phyloP scores from a whole-genome alignment of 2,797 vertebrate species.

The Ptychobarbus kaznakovi region DNA sequence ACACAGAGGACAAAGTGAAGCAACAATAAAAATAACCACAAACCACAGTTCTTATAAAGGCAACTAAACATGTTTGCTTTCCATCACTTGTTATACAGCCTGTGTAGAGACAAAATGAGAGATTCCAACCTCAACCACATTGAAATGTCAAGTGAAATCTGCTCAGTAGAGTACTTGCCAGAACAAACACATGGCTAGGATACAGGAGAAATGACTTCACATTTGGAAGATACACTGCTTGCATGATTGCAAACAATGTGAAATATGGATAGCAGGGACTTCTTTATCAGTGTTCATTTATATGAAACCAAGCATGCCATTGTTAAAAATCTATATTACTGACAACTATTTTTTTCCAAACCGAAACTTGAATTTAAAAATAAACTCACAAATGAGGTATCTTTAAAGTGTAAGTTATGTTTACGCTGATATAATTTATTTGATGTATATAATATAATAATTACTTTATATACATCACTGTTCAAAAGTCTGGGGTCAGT shows the following conservation, averaged over 20 bases:
- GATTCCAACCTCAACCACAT: slow-evolving; percentile 57
- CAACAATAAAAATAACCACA: slow-evolving; percentile 51
- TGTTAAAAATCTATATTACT: not conserved
- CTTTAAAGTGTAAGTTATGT: not conserved
- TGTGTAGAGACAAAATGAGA: slow-evolving; percentile 11
- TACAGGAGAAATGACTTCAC: slow-evolving; percentile 70
- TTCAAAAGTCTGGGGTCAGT: not conserved
- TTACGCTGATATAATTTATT: not conserved
- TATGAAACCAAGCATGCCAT: not conserved
- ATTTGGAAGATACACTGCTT: slow-evolving; percentile 24
- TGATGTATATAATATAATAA: not conserved
- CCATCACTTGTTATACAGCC: slow-evolving; percentile 51
- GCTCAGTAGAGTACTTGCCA: slow-evolving; percentile 49
- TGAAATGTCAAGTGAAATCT: slow-evolving; percentile 57
- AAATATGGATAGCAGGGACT: slow-evolving; percentile 18
- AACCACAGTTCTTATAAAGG: slow-evolving; percentile 66
- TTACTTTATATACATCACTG: not conserved
- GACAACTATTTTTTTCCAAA: not conserved
- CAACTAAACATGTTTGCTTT: slow-evolving; percentile 55
- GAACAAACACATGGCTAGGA: slow-evolving; percentile 47
- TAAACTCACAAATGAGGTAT: not conserved
- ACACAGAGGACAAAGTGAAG: slow-evolving; percentile 65
- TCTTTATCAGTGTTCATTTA: not conserved
- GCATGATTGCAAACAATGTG: slow-evolving; percentile 31
- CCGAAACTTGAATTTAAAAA: not conserved